phyloP scores from a whole-genome alignment of 2,797 vertebrate genomes.

The Thamnophis elegans region DNA sequence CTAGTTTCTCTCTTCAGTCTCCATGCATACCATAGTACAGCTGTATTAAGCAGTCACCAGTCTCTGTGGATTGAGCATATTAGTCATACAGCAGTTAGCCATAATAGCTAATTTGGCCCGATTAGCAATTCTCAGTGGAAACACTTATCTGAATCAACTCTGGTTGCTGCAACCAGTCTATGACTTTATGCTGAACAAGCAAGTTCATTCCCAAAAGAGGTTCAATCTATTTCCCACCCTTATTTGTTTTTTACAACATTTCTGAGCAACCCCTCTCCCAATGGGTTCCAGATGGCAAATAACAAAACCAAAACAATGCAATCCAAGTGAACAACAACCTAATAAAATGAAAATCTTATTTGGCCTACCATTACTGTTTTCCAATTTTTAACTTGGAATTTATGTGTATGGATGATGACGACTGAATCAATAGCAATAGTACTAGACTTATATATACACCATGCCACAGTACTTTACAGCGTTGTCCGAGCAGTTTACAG shows the following conservation, averaged over 20 bases:
- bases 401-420: not conserved
- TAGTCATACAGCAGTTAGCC: conserved; percentile 50
- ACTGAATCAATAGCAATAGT: not conserved
- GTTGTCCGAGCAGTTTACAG: not conserved
- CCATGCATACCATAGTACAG: conserved; percentile 2
- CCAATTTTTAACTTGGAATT: conserved; percentile 47
- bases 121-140: conserved; percentile 61
- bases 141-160: conserved; percentile 61
- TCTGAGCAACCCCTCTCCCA: not conserved
- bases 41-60: conserved; percentile 50
- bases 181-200: conserved; percentile 50
- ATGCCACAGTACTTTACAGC: not conserved
- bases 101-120: conserved; percentile 52
- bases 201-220: conserved; percentile 40
- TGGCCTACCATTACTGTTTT: conserved; percentile 16
- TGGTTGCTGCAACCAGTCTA: conserved; percentile 58
- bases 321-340: not conserved
- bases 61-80: conserved; percentile 41
- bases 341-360: not conserved
- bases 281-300: not conserved
- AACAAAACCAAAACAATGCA: not conserved
- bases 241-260: not conserved
- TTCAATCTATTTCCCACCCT: not conserved
- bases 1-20: not conserved
- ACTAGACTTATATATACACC: not conserved